These are phyloP conservation scores for Philopedon plagiatum DNA, from an alignment of 2,888 invertebrate species.

Conservation along the genomic window DNA sequence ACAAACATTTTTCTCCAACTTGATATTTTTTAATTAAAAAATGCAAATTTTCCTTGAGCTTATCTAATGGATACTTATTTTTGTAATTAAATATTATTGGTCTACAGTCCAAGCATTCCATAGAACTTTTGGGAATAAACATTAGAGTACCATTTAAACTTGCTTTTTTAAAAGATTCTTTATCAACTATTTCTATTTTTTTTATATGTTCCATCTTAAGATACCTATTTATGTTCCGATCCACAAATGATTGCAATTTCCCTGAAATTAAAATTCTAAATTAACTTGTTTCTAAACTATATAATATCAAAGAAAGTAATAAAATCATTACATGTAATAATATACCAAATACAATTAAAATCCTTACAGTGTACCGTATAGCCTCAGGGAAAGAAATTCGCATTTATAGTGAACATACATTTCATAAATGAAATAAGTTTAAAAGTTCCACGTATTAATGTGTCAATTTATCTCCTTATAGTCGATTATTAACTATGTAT, in stretches of 20 bases:
- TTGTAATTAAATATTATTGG: conserved; percentile 18
- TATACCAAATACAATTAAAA: too few relatives aligned
- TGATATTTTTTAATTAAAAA: neutral
- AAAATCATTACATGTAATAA: too few relatives aligned
- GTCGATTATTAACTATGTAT: too few relatives aligned
- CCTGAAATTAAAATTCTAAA: conserved; percentile 13
- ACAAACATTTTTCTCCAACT: conserved; percentile 11
- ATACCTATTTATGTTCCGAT: neutral
- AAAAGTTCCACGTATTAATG: too few relatives aligned
- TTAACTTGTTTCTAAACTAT: neutral
- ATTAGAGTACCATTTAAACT: conserved; percentile 11
- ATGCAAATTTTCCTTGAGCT: conserved; percentile 10
- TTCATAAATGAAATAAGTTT: too few relatives aligned
- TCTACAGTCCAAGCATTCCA: neutral
- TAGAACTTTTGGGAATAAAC: conserved; percentile 23
- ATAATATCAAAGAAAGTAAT: too few relatives aligned
- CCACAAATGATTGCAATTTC: conserved; percentile 16
- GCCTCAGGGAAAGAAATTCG: too few relatives aligned
- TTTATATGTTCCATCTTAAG: neutral
- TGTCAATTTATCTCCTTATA: too few relatives aligned
- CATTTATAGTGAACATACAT: too few relatives aligned
- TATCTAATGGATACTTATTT: neutral
- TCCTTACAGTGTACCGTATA: too few relatives aligned
- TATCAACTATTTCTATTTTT: neutral
- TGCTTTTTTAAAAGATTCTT: neutral